Evolutionary conservation across 2,113 vertebrate genomes (phyloP).

Genomic region (Pangasianodon hypophthalmus): DNA sequence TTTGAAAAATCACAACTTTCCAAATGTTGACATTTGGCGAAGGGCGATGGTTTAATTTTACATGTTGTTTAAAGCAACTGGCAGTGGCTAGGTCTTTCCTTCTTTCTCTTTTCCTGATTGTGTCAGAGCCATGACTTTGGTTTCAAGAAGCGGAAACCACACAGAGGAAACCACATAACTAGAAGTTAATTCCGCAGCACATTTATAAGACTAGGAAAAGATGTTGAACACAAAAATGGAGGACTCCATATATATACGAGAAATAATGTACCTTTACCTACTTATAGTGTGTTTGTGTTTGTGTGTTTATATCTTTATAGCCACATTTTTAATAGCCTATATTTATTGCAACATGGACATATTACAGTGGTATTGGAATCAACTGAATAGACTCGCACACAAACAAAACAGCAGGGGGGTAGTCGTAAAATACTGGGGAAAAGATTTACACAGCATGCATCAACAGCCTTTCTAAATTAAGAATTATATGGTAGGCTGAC

Average conservation of each 20-base stretch:
- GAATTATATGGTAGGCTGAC: constrained; percentile 18
- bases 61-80: constrained; percentile 74
- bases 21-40: constrained; percentile 68
- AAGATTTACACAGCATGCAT: constrained; percentile 4
- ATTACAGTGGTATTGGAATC: constrained; percentile 16
- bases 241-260: background rate
- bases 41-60: constrained; percentile 74
- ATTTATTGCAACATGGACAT: constrained; percentile 17
- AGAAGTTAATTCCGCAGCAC: constrained; percentile 50
- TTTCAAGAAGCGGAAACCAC: constrained; percentile 52
- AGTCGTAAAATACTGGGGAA: constrained; percentile 30
- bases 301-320: constrained; percentile 3
- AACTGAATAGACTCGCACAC: constrained; percentile 21
- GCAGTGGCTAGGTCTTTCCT: constrained; percentile 50
- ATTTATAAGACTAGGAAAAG: constrained; percentile 54
- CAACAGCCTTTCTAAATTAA: constrained; percentile 17
- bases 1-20: constrained; percentile 65
- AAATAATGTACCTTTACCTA: constrained; percentile 1
- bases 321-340: constrained; percentile 17
- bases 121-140: constrained; percentile 65
- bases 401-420: constrained; percentile 33
- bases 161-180: constrained; percentile 56
- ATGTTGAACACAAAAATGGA: constrained; percentile 68
- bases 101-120: constrained; percentile 58
- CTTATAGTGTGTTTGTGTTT: constrained; percentile 15